Base-by-base conservation (phyloP, 1,140 invertebrate genomes). In the Centruroides vittatus region DNA sequence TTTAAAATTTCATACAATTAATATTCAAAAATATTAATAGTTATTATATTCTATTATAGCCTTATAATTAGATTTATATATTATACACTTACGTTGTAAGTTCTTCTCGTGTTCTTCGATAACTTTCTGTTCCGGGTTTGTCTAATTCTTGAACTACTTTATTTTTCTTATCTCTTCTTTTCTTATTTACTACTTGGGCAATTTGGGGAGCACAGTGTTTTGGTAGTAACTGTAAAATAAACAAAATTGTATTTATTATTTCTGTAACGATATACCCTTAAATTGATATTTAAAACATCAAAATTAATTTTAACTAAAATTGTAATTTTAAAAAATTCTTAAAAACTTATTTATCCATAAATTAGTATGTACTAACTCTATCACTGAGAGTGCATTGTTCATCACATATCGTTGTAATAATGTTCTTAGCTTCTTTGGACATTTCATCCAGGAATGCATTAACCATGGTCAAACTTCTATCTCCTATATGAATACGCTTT, bases 401-500 rank as follows among this genome's bases (percentile, higher is more conserved):
- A 75, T 98, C 93, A 78, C 94, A 98, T 71, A 98, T 96, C 3
- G 92, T 93, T 1, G 93, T 97, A 35, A 98, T 96, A 48, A 98
- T 97, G 74, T 98, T 97, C 74, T 97, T 98, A 0, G 93, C 91
- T 77, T 98, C 94, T 76, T 97, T 97, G 0, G 93, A 91, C 90
- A 98, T 98, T 78, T 98, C 93, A 73, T 98, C 93, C 41, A 99
- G 76, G 73, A 94, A 98, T 79, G 94, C 89, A 71, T 99, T 97
- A 0, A 98, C 93, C 55, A 98, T 92, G 61, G 93, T 95, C 5
- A 99, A 77, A 72, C 93, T 95, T 61, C 93, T 81, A 71, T 97
- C 93, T 61, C 94, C 82, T 68, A 97, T 94, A 72, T 96, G 91
- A 77, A 96, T 90, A 64, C 95, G 80, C 80, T 82, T 67, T 64